These are phyloP conservation scores for Panulirus ornatus DNA, from an alignment of 1,140 invertebrate species.

Conservation along the genomic window DNA sequence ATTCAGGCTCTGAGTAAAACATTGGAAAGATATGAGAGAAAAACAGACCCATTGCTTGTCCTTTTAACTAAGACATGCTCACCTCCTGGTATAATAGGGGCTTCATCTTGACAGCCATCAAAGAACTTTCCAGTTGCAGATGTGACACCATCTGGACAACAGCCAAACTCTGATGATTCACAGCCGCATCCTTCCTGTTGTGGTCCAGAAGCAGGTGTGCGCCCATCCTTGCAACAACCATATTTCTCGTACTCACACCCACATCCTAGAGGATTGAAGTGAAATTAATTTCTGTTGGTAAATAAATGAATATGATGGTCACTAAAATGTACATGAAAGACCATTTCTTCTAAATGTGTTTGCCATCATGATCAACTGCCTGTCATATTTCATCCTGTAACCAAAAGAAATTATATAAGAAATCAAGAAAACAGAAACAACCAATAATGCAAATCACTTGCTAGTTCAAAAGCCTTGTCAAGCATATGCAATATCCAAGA, in stretches of 20 bases:
- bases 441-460: too few species aligned
- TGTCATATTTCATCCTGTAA: too few species aligned
- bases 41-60: background rate
- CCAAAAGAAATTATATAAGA: too few species aligned
- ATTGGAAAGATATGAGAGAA: background rate
- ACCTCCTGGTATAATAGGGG: conserved; percentile 54
- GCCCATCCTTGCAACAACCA: conserved; percentile 92
- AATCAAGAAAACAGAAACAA: too few species aligned
- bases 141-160: conserved; percentile 93
- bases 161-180: conserved; percentile 93
- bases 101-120: conserved; percentile 56
- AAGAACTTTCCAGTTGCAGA: conserved; percentile 85
- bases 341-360: too few species aligned
- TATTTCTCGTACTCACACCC: conserved; percentile 87
- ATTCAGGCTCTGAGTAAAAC: too few species aligned
- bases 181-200: conserved; percentile 86
- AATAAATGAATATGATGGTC: too few species aligned
- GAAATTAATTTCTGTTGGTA: too few species aligned
- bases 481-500: too few species aligned
- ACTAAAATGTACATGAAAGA: too few species aligned
- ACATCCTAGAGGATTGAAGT: conserved; percentile 82
- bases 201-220: conserved; percentile 79
- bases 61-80: background rate
- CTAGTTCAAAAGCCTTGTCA: too few species aligned
- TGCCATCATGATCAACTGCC: too few species aligned